Evolutionary conservation across 2,113 vertebrate species (phyloP).

Genomic region (Melanotaenia duboulayi): DNA sequence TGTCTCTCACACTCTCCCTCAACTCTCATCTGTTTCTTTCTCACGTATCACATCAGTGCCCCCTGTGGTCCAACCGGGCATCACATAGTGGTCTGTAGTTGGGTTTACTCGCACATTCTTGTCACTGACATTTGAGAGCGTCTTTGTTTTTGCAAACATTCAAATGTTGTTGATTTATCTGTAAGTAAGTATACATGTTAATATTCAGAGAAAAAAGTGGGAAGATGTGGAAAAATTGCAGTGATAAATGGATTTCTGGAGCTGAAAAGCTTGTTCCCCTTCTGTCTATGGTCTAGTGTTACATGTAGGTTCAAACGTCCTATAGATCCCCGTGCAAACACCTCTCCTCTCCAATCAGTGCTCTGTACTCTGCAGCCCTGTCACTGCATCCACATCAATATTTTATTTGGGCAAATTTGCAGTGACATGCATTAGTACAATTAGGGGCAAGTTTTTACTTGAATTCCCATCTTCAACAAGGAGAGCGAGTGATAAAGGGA

Average conservation of each 20-base stretch:
- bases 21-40: constrained; percentile 36
- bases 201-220: not conserved
- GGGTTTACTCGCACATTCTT: not conserved
- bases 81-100: constrained; percentile 37
- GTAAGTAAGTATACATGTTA: constrained; percentile 16
- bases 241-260: constrained; percentile 22
- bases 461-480: constrained; percentile 75
- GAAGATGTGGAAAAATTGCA: not conserved
- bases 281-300: constrained; percentile 52
- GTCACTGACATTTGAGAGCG: constrained; percentile 27
- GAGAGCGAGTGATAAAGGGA: constrained; percentile 69
- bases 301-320: constrained; percentile 68
- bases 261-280: constrained; percentile 20
- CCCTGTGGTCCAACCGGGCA: constrained; percentile 80
- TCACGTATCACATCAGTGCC: constrained; percentile 83
- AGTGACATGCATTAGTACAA: constrained; percentile 80
- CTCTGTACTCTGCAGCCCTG: constrained; percentile 51
- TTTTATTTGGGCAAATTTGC: constrained; percentile 81
- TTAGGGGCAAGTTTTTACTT: constrained; percentile 73
- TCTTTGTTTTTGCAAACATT: constrained; percentile 22
- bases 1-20: constrained; percentile 30
- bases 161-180: not conserved
- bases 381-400: constrained; percentile 74
- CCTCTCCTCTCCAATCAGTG: constrained; percentile 71
- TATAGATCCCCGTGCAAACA: constrained; percentile 74